Conservation (phyloP, 2,113 vertebrate species). For the Tachysurus vachellii region DNA sequence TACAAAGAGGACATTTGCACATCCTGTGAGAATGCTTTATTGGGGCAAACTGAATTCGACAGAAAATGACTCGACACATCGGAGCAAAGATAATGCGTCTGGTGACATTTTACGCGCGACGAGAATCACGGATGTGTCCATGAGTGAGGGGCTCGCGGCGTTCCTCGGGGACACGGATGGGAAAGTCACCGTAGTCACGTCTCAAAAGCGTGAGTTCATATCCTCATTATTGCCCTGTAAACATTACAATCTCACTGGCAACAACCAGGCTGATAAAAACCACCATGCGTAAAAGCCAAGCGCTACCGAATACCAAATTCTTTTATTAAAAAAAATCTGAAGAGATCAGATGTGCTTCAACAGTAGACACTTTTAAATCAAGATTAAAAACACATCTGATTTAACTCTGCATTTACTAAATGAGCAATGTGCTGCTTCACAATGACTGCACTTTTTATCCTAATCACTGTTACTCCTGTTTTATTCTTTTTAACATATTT, state of each 20-base stretch:
- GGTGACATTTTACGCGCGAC: neutral
- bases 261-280: neutral
- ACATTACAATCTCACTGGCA: neutral
- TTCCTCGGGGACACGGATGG: neutral
- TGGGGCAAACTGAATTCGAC: slow-evolving; percentile 5
- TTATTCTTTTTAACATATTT: too few relatives aligned
- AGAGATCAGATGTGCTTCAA: too few relatives aligned
- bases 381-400: too few relatives aligned
- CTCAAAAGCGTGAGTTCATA: neutral
- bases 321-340: too few relatives aligned
- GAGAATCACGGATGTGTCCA: neutral
- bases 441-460: too few relatives aligned
- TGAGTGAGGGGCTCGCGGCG: neutral
- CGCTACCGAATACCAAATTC: too few relatives aligned
- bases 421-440: too few relatives aligned
- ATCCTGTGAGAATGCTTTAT: neutral
- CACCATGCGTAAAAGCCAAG: neutral
- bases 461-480: too few relatives aligned
- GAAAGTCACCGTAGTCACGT: neutral
- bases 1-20: neutral
- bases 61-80: neutral
- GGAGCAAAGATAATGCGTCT: too few relatives aligned
- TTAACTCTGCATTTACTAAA: too few relatives aligned
- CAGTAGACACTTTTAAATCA: too few relatives aligned
- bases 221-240: neutral